These are phyloP conservation scores for Diplazon laetatorius DNA, from an alignment of 2,888 invertebrate genomes.

Conservation along the genomic window DNA sequence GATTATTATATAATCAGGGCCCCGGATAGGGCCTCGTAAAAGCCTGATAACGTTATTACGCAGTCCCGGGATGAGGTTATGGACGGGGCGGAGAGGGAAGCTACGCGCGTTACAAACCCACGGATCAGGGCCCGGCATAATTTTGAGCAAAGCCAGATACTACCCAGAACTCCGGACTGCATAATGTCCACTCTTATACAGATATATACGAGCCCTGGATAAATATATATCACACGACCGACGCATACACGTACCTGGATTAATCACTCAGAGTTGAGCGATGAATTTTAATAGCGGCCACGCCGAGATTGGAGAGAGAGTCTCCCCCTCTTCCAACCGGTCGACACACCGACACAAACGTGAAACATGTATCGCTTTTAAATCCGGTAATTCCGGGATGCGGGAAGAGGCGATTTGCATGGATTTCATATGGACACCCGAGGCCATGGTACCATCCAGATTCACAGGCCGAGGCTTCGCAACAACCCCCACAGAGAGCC, in stretches of 20 bases:
- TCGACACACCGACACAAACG: conserved; percentile 37
- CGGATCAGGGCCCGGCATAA: no score
- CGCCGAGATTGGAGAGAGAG: conserved; percentile 69
- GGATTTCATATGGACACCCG: conserved; percentile 67
- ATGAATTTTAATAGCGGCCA: conserved; percentile 73
- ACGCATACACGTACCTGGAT: conserved; percentile 63
- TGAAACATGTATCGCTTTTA: conserved; percentile 78
- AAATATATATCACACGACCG: conserved; percentile 9
- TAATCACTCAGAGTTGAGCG: conserved; percentile 72
- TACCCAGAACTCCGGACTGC: no score
- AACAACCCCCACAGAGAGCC: no score
- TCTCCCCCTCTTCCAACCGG: neutral
- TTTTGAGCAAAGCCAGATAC: no score
- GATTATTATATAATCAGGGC: no score
- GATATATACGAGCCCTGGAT: no score
- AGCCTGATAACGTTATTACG: no score
- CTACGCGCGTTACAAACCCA: no score
- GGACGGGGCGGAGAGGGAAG: no score
- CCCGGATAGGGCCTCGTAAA: no score
- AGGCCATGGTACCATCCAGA: neutral
- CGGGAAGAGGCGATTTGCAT: conserved; percentile 77
- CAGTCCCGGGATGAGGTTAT: no score
- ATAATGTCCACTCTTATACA: no score
- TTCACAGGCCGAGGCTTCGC: conserved; percentile 9
- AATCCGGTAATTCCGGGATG: conserved; percentile 79